Conservation (phyloP, 2,797 vertebrate genomes). For the Novumbra hubbsi region DNA sequence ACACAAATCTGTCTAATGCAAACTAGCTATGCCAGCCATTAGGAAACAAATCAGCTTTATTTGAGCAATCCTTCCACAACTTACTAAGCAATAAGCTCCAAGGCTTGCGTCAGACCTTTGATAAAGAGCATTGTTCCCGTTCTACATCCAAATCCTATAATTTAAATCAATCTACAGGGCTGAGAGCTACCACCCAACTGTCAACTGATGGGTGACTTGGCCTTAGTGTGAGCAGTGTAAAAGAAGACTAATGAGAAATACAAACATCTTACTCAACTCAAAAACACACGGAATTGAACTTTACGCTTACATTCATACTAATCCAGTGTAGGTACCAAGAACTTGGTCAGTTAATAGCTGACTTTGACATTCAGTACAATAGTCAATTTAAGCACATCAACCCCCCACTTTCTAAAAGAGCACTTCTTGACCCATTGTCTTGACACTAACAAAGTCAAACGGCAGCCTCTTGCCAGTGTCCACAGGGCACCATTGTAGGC, state of each 20-base stretch:
- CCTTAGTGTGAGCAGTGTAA: background rate
- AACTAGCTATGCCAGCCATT: background rate
- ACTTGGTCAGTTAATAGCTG: background rate
- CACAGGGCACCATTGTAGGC: background rate
- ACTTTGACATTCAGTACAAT: background rate
- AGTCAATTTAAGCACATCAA: background rate
- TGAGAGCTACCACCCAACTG: background rate
- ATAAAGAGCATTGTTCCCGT: slow-evolving; percentile 3
- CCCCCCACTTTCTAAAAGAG: background rate
- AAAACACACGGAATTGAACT: background rate
- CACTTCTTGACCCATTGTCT: background rate
- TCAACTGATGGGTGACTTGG: background rate
- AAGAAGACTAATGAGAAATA: background rate
- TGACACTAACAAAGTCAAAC: background rate
- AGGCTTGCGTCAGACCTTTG: background rate
- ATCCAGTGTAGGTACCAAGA: background rate
- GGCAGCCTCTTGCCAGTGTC: background rate
- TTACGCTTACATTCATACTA: background rate
- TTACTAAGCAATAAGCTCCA: background rate
- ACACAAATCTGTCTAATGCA: slow-evolving; percentile 1
- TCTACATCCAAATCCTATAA: background rate
- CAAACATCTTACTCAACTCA: background rate
- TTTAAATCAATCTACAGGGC: background rate
- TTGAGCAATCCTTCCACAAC: background rate
- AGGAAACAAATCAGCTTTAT: background rate